Conservation (phyloP, 2,888 invertebrate species). For the Odontocolon sp. region DNA sequence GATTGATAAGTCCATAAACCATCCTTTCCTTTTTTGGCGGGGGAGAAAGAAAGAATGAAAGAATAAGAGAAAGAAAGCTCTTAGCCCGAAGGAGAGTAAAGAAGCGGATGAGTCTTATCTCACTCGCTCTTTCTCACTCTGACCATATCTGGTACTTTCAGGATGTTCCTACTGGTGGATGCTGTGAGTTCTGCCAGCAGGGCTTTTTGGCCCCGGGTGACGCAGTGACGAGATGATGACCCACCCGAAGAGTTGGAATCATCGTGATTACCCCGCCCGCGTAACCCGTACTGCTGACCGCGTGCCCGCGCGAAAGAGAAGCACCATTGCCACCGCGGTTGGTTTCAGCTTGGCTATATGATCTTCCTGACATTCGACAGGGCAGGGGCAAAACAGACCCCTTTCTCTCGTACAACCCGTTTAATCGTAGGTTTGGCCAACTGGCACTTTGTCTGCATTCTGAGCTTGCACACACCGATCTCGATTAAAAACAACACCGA, state of each 20-base stretch:
- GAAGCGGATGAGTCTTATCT: slow-evolving; percentile 38
- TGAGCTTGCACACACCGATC: slow-evolving; percentile 9
- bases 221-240: slow-evolving; percentile 80
- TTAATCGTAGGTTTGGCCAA: slow-evolving; percentile 62
- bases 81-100: slow-evolving; percentile 35
- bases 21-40: slow-evolving; percentile 67
- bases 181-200: slow-evolving; percentile 23
- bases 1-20: slow-evolving; percentile 81
- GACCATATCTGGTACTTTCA: not conserved
- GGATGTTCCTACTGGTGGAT: slow-evolving; percentile 47
- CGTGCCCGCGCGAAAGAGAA: slow-evolving; percentile 65
- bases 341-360: slow-evolving; percentile 60
- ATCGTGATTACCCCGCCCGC: slow-evolving; percentile 79
- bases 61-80: slow-evolving; percentile 37
- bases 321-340: slow-evolving; percentile 77
- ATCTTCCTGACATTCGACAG: slow-evolving; percentile 58
- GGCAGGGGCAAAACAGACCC: slow-evolving; percentile 9
- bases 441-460: slow-evolving; percentile 54
- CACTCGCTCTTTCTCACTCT: slow-evolving; percentile 4
- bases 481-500: too few relatives aligned
- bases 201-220: slow-evolving; percentile 77
- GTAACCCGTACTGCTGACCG: slow-evolving; percentile 76
- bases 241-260: slow-evolving; percentile 75
- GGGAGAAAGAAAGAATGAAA: slow-evolving; percentile 43
- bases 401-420: slow-evolving; percentile 58